A percentile compares a stretch with the other conserved stretches of the same genome.
phyloP scores from a whole-genome alignment of 2,113 vertebrate genomes.

The Trematocara zebra region DNA sequence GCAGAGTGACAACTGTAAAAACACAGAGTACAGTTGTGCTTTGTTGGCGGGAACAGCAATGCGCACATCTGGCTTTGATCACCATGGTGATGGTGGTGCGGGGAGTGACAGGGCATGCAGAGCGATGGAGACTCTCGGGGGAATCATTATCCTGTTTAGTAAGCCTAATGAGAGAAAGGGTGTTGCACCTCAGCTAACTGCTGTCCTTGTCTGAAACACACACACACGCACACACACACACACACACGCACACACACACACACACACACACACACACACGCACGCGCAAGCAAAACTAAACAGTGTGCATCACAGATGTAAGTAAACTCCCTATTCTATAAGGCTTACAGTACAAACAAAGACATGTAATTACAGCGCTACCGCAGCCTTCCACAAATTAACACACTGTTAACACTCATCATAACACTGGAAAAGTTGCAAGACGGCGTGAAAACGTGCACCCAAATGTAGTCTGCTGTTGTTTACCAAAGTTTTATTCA shows the following conservation, averaged over 20 bases:
- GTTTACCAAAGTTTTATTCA: background rate
- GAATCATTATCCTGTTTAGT: constrained; percentile 75
- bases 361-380: background rate
- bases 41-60: constrained; percentile 46
- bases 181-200: constrained; percentile 47
- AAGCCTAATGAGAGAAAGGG: constrained; percentile 72
- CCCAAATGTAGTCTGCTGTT: background rate
- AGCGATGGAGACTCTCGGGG: constrained; percentile 51
- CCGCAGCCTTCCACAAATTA: background rate
- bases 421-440: background rate
- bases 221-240: background rate
- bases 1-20: constrained; percentile 54
- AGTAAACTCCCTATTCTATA: background rate
- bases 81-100: constrained; percentile 53
- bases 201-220: constrained; percentile 34
- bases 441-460: background rate
- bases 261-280: fast-evolving
- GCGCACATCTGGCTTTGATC: constrained; percentile 72
- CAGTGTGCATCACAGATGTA: background rate
- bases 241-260: fast-evolving
- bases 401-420: background rate
- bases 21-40: constrained; percentile 31
- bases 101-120: constrained; percentile 61
- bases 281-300: background rate
- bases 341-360: background rate